Conservation (phyloP, 2,797 vertebrate species). For the Urosaurus nigricauda region DNA sequence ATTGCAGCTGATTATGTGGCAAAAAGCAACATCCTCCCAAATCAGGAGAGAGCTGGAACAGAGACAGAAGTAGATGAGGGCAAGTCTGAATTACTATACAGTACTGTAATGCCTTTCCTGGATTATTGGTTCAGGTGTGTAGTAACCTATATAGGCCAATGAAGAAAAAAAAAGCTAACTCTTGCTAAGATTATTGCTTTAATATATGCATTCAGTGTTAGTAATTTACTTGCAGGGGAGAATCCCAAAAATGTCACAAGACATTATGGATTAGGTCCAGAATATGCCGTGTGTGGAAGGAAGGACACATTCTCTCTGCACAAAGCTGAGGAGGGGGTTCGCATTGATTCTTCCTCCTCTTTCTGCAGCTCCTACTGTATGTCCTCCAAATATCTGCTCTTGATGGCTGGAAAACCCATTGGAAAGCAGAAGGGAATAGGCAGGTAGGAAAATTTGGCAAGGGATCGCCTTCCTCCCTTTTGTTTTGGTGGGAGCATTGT, state of each 20-base stretch:
- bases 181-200: not conserved
- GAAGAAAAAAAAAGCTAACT: not conserved
- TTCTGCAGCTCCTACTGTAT: no score
- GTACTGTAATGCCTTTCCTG: not conserved
- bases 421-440: not conserved
- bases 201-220: not conserved
- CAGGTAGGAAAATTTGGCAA: not conserved
- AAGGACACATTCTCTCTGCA: not conserved
- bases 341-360: no score
- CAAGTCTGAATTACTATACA: not conserved
- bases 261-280: not conserved
- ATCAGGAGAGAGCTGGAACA: not conserved
- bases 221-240: not conserved
- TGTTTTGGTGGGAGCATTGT: not conserved
- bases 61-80: not conserved
- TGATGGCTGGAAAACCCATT: not conserved
- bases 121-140: not conserved
- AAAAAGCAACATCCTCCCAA: not conserved
- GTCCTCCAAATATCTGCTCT: not conserved
- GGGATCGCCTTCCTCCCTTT: not conserved
- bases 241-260: not conserved
- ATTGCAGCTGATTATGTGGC: not conserved
- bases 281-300: not conserved
- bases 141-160: not conserved
- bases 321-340: not conserved